Evolutionary conservation across 2,888 invertebrate species (phyloP), one percentile per base, ranked within the genome.

Genomic region (Perithous albicinctus): DNA sequence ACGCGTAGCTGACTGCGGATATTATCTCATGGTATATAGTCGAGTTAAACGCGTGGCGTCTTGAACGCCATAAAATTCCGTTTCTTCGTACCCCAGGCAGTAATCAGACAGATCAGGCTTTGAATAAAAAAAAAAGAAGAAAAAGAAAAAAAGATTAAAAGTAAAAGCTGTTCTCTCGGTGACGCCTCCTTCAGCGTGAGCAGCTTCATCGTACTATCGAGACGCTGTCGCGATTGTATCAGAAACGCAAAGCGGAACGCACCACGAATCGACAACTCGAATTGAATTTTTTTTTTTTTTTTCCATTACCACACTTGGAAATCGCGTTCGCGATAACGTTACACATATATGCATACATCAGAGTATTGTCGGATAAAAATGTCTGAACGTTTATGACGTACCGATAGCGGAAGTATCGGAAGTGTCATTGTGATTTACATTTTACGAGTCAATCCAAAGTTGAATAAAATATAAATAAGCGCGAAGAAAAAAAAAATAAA

Each of bases 401-500:
- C 6, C n/a, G n/a, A n/a, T n/a, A n/a, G n/a, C n/a, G n/a, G 29
- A 54, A 54, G 6, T 29, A 23, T 12, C 29, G 12, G 29, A 54
- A 54, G n/a, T 54, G 23, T 29, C 29, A 35, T 12, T 7, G 48
- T 46, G 73, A 73, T 73, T 73, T 63, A 63, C n/a, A n/a, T 48
- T 32, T 73, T 48, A 48, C n/a, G 63, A 48, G 12, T 26, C 38
- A 63, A 51, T 59, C 61, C 26, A 67, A 8, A 26, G 15, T 64
- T 46, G 48, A 64, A 64, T 66, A 54, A 56, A 75, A 75, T 66
- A 20, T 29, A n/a, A 43, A 54, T 29, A n/a, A 43, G 41, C 51
- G 54, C 7, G 29, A 63, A 23, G n/a, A n/a, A n/a, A n/a, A n/a
- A n/a, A n/a, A n/a, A n/a, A n/a, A n/a, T n/a, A n/a, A n/a, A n/a